Evolutionary conservation across 2,113 vertebrate species (phyloP).

Genomic region (Mirounga angustirostris): DNA sequence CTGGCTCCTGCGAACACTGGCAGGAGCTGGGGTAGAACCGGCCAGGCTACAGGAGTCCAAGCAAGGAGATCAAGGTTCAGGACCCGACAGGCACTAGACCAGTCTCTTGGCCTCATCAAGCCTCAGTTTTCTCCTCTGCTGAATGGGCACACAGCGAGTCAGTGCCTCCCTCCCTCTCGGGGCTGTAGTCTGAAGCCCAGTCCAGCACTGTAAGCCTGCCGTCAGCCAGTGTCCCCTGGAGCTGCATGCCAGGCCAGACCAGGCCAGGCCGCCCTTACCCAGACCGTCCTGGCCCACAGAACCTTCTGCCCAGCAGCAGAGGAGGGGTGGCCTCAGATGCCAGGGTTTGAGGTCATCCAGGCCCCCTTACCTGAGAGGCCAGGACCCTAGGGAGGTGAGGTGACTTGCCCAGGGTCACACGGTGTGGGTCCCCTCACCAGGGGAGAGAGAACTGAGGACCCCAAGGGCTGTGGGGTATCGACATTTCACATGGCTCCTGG

Average conservation of each 20-base stretch:
- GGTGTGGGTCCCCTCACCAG: no score
- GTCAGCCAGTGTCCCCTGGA: background rate
- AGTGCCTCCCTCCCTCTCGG: background rate
- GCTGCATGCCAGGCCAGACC: background rate
- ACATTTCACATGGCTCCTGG: background rate
- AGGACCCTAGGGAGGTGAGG: background rate
- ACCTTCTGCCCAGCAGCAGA: background rate
- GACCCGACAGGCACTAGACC: background rate
- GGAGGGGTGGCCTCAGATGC: background rate
- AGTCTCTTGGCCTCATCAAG: background rate
- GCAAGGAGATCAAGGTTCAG: background rate
- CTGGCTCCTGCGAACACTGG: fast-evolving
- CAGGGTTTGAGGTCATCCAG: background rate
- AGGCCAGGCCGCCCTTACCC: background rate
- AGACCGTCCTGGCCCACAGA: fast-evolving
- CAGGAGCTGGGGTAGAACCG: no score
- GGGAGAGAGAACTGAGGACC: background rate
- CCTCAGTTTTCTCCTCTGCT: background rate
- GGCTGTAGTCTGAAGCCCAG: background rate
- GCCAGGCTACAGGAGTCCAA: fast-evolving
- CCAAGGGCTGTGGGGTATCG: background rate
- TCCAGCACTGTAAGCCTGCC: fast-evolving
- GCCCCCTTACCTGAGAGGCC: background rate
- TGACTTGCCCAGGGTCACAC: background rate
- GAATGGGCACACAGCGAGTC: background rate